Evolutionary conservation across 2,888 invertebrate species (phyloP), one percentile per base, ranked within the genome.

Genomic region (Lasioglossum vierecki): DNA sequence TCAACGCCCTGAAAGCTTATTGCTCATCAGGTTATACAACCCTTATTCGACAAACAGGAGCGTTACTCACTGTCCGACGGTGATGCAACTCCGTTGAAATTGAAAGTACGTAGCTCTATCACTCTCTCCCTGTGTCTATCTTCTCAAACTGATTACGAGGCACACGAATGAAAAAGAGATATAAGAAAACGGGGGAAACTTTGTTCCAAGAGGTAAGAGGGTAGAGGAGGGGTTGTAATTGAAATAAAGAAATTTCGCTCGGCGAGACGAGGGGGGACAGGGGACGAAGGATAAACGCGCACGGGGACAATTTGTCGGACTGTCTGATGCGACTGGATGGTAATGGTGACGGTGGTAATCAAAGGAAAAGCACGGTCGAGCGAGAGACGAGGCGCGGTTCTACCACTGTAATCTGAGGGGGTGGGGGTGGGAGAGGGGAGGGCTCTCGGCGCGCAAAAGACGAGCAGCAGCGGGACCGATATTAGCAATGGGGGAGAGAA

Each of bases 401-500:
- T 53, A 9, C 53, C 53, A 53, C 35, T 68, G 72, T 78, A 84
- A 83, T 82, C 78, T 49, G 8, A 18, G 49, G 49, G 49, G 49
- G 18, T 49, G 30, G 30, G 30, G 49, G 18, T 35, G 35, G 3
- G 35, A 3, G 35, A 2, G 9, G 6, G 9, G 70, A 49, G 77
- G 83, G 84, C 75, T 83, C 60, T n/a, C 53, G 53, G 60, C 74
- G 44, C 78, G 74, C 72, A 60, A 44, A 77, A 74, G 70, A 83
- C 74, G 73, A 80, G 75, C 80, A 83, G 66, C 86, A 63, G 18
- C 75, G 57, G 68, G 74, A 74, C 76, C 84, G 87, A 83, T 88
- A 89, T 84, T 85, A 85, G 85, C 85, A 84, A 84, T 76, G 76
- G 81, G 84, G 83, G 53, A 53, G 88, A 81, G 79, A 88, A 89